Evolutionary conservation across 2,888 invertebrate species (phyloP), one percentile per base, ranked within the genome.

Genomic region (Busseola fusca): DNA sequence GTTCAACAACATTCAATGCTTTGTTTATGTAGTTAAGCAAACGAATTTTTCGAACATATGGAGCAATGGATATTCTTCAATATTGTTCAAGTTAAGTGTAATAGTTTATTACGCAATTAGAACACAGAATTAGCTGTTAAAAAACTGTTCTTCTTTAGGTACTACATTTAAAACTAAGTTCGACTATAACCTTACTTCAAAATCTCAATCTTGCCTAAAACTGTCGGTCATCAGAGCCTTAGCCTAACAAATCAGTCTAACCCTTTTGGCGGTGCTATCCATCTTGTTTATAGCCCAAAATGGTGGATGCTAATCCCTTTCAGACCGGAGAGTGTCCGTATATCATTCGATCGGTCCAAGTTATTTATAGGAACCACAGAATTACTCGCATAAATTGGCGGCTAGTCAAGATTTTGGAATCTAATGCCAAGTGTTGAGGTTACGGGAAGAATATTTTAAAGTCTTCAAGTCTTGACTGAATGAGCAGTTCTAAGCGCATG

Each of bases 271-370:
- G 69, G 64, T 65, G 27, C 72, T 72, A 81, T 86, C 64, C 66
- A 42, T 86, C 86, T 84, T 81, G 74, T 83, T 84, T 83, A 83
- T 78, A 71, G 72, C 71, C 68, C 69, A 74, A 82, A 80, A 74
- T 64, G 69, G 69, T 71, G 64, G 71, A 74, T 75, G 81, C 73
- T 86, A 86, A 86, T 86, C 83, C 85, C 72, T 81, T 84, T 70
- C 73, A 74, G 70, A 60, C 64, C 60, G 64, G 65, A 60, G 64
- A 52, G 66, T 57, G 74, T 77, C 74, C 72, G 75, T 81, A 81
- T 71, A 84, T 84, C 82, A 83, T 78, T 86, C 72, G 42, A 83
- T 86, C 75, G 82, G 74, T 76, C 67, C 64, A 50, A 50, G 70
- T 78, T 84, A 86, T 81, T 85, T 84, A 84, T 84, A 65, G 65